Evolutionary conservation across 1,140 invertebrate genomes (phyloP), one percentile per base, ranked within the genome.

Genomic region (Pararge aegeria): DNA sequence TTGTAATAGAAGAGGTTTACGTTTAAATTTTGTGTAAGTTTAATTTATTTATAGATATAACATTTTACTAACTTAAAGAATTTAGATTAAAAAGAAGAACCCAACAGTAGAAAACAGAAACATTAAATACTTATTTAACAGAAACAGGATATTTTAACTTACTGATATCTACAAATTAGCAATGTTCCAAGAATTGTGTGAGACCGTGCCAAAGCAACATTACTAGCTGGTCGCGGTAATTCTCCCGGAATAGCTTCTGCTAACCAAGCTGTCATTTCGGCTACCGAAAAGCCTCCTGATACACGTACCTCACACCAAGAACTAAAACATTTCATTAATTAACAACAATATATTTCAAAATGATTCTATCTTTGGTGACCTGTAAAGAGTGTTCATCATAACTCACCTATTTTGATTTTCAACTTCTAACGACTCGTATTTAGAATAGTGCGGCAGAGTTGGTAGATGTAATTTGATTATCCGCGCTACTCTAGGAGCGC

Each of bases 261-360:
- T 5, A 89, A 64, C 86, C 86, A 89, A 3, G 83, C 80, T 10
- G 82, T 81, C 55, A 89, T 79, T 78, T 89, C 86, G 13, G 81
- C 83, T 7, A 85, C 83, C n/a, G 84, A 87, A 64, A 87, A 89
- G 34, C 70, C 78, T 20, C 86, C 86, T 3, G 77, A 63, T n/a
- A 85, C 62, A 18, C 58, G 58, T 10, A 89, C n/a, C 60, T 80
- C 67, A 64, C 81, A 79, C 69, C 71, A 80, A 38, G 64, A 55
- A 37, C 83, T 87, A 30, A 5, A 71, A 62, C 5, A 38, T 12
- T 20, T 20, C 2, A 15, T 30, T 18, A 37, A n/a, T n/a, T n/a
- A n/a, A n/a, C 10, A 37, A 9, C 0, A 9, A 38, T n/a, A 37
- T 37, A 27, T 27, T 27, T 27, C 10, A 7, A 27, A 34, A 34